Percentiles rank a stretch among this genome's conserved stretches.
Evolutionary conservation across 2,113 vertebrate genomes (phyloP).

Genomic region (Paramisgurnus dabryanus): DNA sequence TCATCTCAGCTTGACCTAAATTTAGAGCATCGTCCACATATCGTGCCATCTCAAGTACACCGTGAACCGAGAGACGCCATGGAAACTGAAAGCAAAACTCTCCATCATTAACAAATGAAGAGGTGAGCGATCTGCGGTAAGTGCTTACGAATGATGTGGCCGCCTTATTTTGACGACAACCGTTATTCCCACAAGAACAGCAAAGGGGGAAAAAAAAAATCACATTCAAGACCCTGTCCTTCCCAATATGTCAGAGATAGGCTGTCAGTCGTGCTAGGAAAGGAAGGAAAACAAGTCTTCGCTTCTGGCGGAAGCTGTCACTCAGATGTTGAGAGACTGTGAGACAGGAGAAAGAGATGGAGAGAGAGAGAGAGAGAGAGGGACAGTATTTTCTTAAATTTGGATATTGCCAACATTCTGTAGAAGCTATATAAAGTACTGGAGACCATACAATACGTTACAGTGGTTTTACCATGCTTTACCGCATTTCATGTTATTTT

Average conservation of each 20-base stretch:
- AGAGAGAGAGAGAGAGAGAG: background rate
- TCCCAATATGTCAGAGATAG: background rate
- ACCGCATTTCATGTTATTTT: background rate
- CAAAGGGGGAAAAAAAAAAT: background rate
- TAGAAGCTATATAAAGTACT: too few relatives aligned
- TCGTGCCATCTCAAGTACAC: background rate
- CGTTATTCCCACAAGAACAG: slow-evolving; percentile 46
- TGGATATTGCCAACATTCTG: background rate
- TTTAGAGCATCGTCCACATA: slow-evolving; percentile 4
- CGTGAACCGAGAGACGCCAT: background rate
- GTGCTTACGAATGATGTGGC: slow-evolving; percentile 51
- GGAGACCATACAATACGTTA: background rate
- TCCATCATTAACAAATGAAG: slow-evolving; percentile 43
- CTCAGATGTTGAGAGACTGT: slow-evolving; percentile 31
- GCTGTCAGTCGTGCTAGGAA: slow-evolving; percentile 18
- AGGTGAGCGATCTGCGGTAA: slow-evolving; percentile 48
- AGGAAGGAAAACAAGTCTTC: slow-evolving; percentile 19
- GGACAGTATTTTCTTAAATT: background rate
- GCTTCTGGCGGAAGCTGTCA: slow-evolving; percentile 31
- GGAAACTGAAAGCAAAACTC: slow-evolving; percentile 35
- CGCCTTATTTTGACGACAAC: slow-evolving; percentile 58
- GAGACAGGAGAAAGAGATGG: background rate
- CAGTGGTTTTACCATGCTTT: background rate
- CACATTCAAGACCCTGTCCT: slow-evolving; percentile 8
- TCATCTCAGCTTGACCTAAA: background rate